Conservation (phyloP, 1,140 invertebrate genomes). For the Zelostemma sp. region DNA sequence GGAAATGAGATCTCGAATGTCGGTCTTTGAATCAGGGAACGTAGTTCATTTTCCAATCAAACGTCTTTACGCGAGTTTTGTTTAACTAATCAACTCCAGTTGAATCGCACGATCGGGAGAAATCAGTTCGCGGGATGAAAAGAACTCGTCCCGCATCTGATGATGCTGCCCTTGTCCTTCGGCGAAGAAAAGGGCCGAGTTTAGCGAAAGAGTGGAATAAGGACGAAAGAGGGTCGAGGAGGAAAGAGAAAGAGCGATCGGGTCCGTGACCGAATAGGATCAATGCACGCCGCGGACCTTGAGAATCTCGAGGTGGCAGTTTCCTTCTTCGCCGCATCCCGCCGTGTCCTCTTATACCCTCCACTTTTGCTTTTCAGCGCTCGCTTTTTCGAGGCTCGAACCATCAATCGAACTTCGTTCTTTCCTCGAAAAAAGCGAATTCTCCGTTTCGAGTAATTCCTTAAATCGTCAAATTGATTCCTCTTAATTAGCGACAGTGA, state of each 20-base stretch:
- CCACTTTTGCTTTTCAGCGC: slow-evolving; percentile 12
- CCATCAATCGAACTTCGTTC: too few species aligned
- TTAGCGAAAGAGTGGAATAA: not conserved
- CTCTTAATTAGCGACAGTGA: not conserved
- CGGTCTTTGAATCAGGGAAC: too few species aligned
- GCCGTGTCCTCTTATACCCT: slow-evolving; percentile 28
- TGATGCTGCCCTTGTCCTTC: slow-evolving; percentile 5
- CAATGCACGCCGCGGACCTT: slow-evolving; percentile 69
- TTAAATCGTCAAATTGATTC: not conserved
- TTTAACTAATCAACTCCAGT: too few species aligned
- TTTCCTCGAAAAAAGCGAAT: too few species aligned
- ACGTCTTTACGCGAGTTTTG: too few species aligned
- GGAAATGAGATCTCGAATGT: too few species aligned
- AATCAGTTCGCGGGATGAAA: not conserved
- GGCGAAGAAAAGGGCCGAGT: slow-evolving; percentile 3
- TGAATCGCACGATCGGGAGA: too few species aligned
- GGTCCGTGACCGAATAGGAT: slow-evolving; percentile 68
- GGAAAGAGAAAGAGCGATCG: slow-evolving; percentile 44
- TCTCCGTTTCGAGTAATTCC: too few species aligned
- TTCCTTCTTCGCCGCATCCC: slow-evolving; percentile 27
- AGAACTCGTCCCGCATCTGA: not conserved
- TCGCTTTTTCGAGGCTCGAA: not conserved
- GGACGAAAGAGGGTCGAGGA: slow-evolving; percentile 13
- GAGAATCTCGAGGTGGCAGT: slow-evolving; percentile 51
- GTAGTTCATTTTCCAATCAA: too few species aligned